A percentile compares a stretch with the other conserved stretches of the same genome.
Conservation (phyloP, 2,888 invertebrate genomes). For the Clitarchus hookeri region DNA sequence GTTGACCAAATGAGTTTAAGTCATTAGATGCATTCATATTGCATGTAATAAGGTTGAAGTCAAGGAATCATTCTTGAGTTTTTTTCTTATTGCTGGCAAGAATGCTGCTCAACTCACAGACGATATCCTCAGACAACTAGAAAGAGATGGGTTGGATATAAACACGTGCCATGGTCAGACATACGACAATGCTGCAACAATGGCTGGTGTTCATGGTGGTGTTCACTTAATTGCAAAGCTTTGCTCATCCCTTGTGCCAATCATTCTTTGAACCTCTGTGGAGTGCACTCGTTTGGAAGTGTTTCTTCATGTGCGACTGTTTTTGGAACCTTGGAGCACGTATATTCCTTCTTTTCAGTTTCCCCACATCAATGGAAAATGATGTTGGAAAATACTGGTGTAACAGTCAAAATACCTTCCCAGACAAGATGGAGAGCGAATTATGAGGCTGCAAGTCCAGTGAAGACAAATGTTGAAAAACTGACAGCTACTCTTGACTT, state of each 20-base stretch:
- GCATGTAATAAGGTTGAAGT: too few species aligned
- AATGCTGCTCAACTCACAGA: neutral
- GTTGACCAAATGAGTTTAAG: neutral
- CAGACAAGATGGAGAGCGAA: too few species aligned
- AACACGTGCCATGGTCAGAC: too few species aligned
- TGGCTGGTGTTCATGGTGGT: neutral
- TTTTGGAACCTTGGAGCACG: constrained; percentile 1
- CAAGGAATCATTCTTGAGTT: neutral
- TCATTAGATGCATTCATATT: neutral
- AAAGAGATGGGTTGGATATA: neutral
- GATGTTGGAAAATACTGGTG: too few species aligned
- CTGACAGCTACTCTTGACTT: too few species aligned
- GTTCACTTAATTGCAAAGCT: neutral
- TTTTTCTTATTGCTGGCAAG: neutral
- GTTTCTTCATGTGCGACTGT: neutral
- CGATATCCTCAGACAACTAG: neutral
- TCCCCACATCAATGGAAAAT: too few species aligned
- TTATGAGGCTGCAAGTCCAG: too few species aligned
- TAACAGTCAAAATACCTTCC: too few species aligned
- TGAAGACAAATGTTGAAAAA: too few species aligned
- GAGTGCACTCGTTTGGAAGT: neutral
- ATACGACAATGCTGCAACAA: too few species aligned
- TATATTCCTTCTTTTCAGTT: neutral
- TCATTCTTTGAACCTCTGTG: neutral
- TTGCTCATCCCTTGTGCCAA: neutral